phyloP scores from a whole-genome alignment of 2,113 vertebrate species.

The Eleginops maclovinus region DNA sequence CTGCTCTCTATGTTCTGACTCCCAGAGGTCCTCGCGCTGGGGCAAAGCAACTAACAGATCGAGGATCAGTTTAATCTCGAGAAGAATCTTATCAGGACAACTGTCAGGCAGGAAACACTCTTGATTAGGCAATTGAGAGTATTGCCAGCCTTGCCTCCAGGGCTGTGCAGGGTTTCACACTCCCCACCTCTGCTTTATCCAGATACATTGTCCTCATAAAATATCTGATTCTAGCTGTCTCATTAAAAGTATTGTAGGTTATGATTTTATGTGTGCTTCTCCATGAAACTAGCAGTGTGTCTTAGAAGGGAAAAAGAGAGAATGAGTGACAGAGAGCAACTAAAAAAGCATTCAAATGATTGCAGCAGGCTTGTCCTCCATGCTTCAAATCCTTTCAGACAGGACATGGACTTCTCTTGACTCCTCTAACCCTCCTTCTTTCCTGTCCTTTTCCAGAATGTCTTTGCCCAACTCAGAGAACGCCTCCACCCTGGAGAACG shows the following conservation, averaged over 20 bases:
- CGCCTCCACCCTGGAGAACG: conserved; percentile 83
- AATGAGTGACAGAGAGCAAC: background rate
- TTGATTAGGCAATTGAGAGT: conserved; percentile 25
- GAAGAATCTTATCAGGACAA: conserved; percentile 47
- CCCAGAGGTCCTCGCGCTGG: conserved; percentile 28
- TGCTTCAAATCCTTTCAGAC: conserved; percentile 16
- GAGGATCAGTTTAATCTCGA: conserved; percentile 50
- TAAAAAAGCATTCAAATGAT: conserved; percentile 20
- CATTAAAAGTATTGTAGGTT: background rate
- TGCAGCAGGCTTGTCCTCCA: conserved; percentile 8
- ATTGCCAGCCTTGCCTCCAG: conserved; percentile 4
- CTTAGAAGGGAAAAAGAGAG: background rate
- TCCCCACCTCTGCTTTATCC: background rate
- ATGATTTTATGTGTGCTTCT: conserved; percentile 1
- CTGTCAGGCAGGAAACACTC: conserved; percentile 37
- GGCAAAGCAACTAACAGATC: conserved; percentile 22
- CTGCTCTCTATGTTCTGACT: conserved; percentile 46
- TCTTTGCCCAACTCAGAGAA: conserved; percentile 79
- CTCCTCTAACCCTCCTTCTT: background rate
- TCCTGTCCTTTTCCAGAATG: conserved; percentile 71
- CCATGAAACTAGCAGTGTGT: background rate
- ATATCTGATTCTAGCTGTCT: background rate
- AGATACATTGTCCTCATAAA: background rate
- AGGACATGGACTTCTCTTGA: background rate
- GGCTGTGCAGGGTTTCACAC: conserved; percentile 7